phyloP scores from a whole-genome alignment of 2,113 vertebrate genomes.

The Lepus timidus region DNA sequence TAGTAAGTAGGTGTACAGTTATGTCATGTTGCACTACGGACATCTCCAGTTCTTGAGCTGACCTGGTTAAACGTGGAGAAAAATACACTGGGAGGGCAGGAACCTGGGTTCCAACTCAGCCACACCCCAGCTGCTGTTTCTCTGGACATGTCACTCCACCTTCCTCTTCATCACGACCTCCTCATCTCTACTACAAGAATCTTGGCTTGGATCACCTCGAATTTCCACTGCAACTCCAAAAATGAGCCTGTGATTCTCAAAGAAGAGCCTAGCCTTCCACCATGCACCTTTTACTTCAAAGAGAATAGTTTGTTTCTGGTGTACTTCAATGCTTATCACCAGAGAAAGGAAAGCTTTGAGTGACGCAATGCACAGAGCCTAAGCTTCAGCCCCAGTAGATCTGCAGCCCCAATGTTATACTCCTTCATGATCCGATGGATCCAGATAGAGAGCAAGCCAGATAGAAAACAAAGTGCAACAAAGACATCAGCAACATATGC shows the following conservation, averaged over 20 bases:
- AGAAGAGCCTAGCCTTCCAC: background rate
- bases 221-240: background rate
- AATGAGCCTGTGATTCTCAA: background rate
- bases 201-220: background rate
- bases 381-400: constrained; percentile 39
- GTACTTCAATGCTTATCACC: constrained; percentile 20
- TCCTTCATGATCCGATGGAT: constrained; percentile 41
- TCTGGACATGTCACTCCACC: background rate
- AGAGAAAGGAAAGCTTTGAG: constrained; percentile 47
- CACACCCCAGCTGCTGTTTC: background rate
- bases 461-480: background rate
- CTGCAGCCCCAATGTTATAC: constrained; percentile 18
- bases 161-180: constrained; percentile 36
- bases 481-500: background rate
- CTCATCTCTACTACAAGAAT: background rate
- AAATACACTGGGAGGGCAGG: background rate
- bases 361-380: constrained; percentile 32
- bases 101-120: background rate
- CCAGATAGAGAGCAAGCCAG: background rate
- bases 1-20: background rate
- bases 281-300: background rate
- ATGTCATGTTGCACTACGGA: background rate
- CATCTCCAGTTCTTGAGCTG: background rate
- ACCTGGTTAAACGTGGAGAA: background rate
- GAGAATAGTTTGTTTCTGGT: constrained; percentile 34